phyloP scores from a whole-genome alignment of 2,113 vertebrate genomes.

The Nannobrachium achirus region DNA sequence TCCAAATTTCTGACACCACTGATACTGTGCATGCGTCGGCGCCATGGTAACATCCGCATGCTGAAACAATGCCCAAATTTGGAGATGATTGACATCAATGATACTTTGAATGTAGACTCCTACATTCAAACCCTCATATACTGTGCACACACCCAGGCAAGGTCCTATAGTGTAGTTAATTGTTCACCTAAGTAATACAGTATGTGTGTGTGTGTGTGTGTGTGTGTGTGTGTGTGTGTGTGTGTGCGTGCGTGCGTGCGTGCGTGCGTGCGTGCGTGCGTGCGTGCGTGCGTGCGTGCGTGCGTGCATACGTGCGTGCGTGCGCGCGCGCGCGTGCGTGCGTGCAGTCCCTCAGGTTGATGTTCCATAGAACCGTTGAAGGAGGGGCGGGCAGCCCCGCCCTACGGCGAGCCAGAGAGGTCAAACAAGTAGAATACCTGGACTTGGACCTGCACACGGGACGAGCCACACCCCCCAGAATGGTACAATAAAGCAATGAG shows the following conservation, averaged over 20 bases:
- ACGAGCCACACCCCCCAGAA: conserved; percentile 85
- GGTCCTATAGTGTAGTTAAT: no score
- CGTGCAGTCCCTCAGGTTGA: conserved; percentile 65
- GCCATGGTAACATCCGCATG: no score
- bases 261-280: background rate
- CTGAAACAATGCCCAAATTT: no score
- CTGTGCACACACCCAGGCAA: no score
- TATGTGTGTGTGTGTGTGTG: background rate
- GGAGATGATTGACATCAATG: no score
- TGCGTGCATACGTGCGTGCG: background rate
- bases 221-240: background rate
- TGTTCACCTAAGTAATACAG: no score
- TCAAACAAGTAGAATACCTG: conserved; percentile 92
- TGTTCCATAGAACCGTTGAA: conserved; percentile 75
- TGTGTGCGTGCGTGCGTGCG: background rate
- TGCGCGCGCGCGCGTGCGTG: background rate
- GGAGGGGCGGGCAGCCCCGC: conserved; percentile 87
- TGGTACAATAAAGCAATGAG: conserved; percentile 68
- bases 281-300: background rate
- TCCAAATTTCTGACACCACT: no score
- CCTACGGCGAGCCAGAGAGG: conserved; percentile 80
- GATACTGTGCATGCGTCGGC: no score
- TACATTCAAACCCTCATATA: no score
- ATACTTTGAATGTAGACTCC: no score
- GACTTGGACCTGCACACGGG: conserved; percentile 91